Evolutionary conservation across 37 sponge, comb jelly and placozoan species (phyloP).

Genomic region (Mnemiopsis leidyi): DNA sequence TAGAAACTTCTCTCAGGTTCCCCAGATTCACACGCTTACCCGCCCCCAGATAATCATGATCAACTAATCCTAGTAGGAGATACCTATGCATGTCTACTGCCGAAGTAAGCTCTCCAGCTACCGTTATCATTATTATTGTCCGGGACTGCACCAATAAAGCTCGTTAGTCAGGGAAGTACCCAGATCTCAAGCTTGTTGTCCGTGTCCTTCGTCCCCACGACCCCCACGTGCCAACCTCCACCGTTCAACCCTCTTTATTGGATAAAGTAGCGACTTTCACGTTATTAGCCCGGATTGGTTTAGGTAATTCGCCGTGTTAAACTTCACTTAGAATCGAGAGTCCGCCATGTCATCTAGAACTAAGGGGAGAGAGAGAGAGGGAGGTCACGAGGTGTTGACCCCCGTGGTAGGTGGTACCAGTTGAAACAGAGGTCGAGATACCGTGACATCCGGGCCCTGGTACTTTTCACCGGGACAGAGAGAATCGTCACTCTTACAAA

Average conservation of each 20-base stretch:
- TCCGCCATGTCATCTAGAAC: background rate
- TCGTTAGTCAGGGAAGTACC: background rate
- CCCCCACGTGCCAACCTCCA: background rate
- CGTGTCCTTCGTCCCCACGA: background rate
- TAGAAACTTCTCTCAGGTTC: background rate
- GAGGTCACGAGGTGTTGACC: too few species aligned
- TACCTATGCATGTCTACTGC: background rate
- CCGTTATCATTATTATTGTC: too few species aligned
- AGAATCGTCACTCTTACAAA: background rate
- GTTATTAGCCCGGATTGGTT: background rate
- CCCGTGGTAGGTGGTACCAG: too few species aligned
- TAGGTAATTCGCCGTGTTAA: background rate
- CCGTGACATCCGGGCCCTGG: background rate
- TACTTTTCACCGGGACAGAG: background rate
- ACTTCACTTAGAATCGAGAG: background rate
- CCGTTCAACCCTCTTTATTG: background rate
- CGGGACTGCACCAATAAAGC: background rate
- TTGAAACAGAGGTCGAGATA: background rate
- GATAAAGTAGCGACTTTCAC: background rate
- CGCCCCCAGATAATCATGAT: background rate
- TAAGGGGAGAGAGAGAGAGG: background rate
- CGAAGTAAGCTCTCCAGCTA: background rate
- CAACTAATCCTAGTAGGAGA: background rate
- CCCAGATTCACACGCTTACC: background rate
- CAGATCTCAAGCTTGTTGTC: background rate